Evolutionary conservation across 2,797 vertebrate species (phyloP), one percentile per base, ranked within the genome.

Genomic region (Xenentodon cancila): DNA sequence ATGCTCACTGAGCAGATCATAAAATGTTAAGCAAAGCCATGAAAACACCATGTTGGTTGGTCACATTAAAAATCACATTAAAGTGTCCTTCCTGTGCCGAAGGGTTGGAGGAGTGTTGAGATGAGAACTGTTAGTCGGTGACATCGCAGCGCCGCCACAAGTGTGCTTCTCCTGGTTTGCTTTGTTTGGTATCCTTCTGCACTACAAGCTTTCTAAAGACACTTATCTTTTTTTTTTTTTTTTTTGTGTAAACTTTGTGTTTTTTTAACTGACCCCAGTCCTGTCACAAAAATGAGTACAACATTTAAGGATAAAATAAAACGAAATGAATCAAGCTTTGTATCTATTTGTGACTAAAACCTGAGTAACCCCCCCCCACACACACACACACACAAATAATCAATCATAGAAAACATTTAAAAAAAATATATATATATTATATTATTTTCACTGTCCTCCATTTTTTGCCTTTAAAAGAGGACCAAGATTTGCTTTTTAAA

Each of bases 11-110:
- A 79, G 70, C 75, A 60, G 47, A 22, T 66, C 66, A 60, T 61
- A 3, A 80, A 87, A 83, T 83, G 76, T 75, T 75, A 77, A 53
- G 34, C 68, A 40, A 64, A 55, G 66, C 59, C 54, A 59, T 64
- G 76, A 83, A 85, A 77, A 18, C 78, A 37, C 49, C 32, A 55
- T 30, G 74, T 77, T 85, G 77, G 84, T 82, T 80, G 80, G 30
- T 30, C 30, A 30, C 30, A 30, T 30, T 30, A 73, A 73, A 81
- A 81, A 52, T 71, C 68, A 43, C 62, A 80, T 79, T 82, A 81
- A 81, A 81, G 7, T 8, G 19, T 70, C 65, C 75, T 75, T 81
- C 53, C 76, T 61, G 68, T 16, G 40, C 77, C 63, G 62, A 27
- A 44, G 65, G 59, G 63, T 53, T 44, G 17, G 1, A 64, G 42